phyloP scores from a whole-genome alignment of 2,113 vertebrate species.

The Neolamprologus fasciatus region DNA sequence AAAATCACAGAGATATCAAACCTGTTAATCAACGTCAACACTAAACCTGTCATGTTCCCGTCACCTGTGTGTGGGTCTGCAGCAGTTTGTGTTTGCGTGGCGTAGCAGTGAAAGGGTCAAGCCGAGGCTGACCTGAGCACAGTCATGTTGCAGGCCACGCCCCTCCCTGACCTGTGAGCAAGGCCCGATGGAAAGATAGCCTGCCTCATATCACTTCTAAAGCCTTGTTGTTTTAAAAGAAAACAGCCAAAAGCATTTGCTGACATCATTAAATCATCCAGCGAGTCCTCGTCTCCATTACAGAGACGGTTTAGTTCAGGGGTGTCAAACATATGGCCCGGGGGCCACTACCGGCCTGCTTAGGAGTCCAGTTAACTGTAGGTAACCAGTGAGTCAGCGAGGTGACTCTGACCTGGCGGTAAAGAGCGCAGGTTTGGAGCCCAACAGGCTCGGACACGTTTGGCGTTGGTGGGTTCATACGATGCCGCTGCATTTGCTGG shows the following conservation, averaged over 20 bases:
- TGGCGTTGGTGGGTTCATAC: not conserved
- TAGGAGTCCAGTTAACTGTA: no score
- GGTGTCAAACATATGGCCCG: not conserved
- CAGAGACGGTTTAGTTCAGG: not conserved
- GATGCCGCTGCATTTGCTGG: not conserved
- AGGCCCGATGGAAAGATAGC: not conserved
- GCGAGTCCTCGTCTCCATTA: not conserved
- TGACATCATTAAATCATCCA: not conserved
- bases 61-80: not conserved
- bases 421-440: not conserved
- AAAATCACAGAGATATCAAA: not conserved
- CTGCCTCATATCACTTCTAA: not conserved
- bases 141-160: not conserved
- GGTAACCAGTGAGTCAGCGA: not conserved
- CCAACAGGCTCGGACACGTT: not conserved
- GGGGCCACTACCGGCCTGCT: not conserved
- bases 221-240: not conserved
- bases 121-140: not conserved
- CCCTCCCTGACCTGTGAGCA: not conserved
- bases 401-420: not conserved
- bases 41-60: not conserved
- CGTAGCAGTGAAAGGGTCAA: not conserved
- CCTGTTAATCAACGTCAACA: not conserved
- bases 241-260: not conserved
- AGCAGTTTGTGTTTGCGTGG: not conserved